Evolutionary conservation across 2,888 invertebrate genomes (phyloP), one percentile per base, ranked within the genome.

Genomic region (Capitulum mitella): DNA sequence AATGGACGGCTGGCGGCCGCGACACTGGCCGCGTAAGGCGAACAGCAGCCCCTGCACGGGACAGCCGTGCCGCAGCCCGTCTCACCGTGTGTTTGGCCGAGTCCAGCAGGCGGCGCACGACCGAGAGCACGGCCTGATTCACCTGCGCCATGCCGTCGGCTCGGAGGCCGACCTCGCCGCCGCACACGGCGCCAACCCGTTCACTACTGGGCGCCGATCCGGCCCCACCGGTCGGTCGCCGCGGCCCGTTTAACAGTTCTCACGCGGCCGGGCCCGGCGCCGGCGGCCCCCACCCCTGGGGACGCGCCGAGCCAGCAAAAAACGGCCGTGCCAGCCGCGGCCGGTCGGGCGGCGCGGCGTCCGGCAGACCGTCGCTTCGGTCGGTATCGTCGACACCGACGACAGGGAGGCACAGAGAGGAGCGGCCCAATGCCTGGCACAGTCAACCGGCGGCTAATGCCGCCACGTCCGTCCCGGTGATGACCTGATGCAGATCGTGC

Each of bases 201-300:
- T 61, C 61, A 14, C 61, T 8, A 61, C 61, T 61, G 61, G 61
- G 12, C 14, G 32, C 16, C n/a, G 16, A 3, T 29, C n/a, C 6
- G 58, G 58, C 58, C 58, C 58, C 6, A 58, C 58, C 58, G 58
- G 58, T 29, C 58, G n/a, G 58, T n/a, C n/a, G n/a, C n/a, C n/a
- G n/a, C n/a, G n/a, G n/a, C n/a, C n/a, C n/a, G n/a, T n/a, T n/a
- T n/a, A n/a, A n/a, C n/a, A n/a, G n/a, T n/a, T 54, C 54, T n/a
- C 54, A 54, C 22, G 26, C 6, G 54, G 22, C 54, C 26, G 54
- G 26, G 54, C 26, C 54, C n/a, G 6, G 54, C 54, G 51, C 54
- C 3, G 22, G 26, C n/a, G 14, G 61, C 16, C 16, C 61, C 61
- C 61, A 61, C 61, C 61, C 61, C 61, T 58, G 58, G 58, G 12